Base-by-base conservation (phyloP, 2,113 vertebrate species). In the Pogona vitticeps region DNA sequence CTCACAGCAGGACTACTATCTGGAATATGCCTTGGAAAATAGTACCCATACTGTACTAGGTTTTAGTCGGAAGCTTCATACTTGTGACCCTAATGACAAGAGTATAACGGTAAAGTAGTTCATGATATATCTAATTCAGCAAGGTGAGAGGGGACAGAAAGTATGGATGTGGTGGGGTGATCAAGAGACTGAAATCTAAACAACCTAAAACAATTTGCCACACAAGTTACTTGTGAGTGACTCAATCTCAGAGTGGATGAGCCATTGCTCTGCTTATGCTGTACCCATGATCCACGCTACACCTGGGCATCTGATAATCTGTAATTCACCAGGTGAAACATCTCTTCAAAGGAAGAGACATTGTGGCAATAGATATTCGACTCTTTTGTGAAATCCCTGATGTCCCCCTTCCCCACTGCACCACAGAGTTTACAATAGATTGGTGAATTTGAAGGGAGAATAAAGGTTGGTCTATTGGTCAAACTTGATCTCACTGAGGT, bases 21-120 rank as follows among this genome's bases (percentile, higher is more conserved):
- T 98, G 80, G 97, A 98, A 21, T 98, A 98, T 75, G 98, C 96
- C 67, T 96, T 96, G 95, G 97, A 98, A 94, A 98, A 98, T 78
- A 93, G 90, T 56, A 98, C 97, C 4, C 98, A 98, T 72, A 98
- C 98, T 1, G 82, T 97, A 75, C 83, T 98, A 86, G 97, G 94
- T 70, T 98, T 98, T 91, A 97, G 94, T 90, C 96, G 98, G 92
- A 93, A 97, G 38, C 94, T 98, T 56, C 94, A 97, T 59, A 98
- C 98, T 12, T 98, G 98, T 92, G 98, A 98, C 72, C 59, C 82
- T 40, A 96, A 97, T 58, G 98, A 98, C 92, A 97, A 95, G 88
- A 96, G 88, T 58, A 96, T 98, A 93, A 97, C 98, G 95, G 98
- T 98, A 95, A 95, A 95, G 80, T 38, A 3, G 13, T 31, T 82